These are phyloP conservation scores for Megastigmus dorsalis DNA, from an alignment of 2,888 invertebrate species.

Conservation along the genomic window DNA sequence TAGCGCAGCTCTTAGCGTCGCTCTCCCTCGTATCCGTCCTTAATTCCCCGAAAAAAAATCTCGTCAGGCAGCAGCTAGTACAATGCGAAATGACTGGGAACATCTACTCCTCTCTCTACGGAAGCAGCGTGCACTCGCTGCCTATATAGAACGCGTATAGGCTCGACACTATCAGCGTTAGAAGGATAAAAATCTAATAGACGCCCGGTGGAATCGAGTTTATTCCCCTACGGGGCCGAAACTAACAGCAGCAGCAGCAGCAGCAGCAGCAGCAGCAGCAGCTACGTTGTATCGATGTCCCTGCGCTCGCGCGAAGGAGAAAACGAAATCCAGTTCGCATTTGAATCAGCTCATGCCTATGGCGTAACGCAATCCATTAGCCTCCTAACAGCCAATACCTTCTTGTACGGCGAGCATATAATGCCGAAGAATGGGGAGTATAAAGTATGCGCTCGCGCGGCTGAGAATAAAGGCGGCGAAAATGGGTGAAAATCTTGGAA, in stretches of 20 bases:
- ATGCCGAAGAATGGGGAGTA: slow-evolving; percentile 40
- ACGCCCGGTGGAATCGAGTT: slow-evolving; percentile 69
- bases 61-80: slow-evolving; percentile 17
- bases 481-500: slow-evolving; percentile 40
- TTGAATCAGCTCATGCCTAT: slow-evolving; percentile 73
- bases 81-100: slow-evolving; percentile 47
- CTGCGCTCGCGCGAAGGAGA: slow-evolving; percentile 59
- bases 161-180: slow-evolving; percentile 29
- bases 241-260: slow-evolving; percentile 57
- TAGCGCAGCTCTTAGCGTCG: no score
- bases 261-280: slow-evolving; percentile 49
- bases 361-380: slow-evolving; percentile 74
- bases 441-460: not conserved
- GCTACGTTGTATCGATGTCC: slow-evolving; percentile 59
- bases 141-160: no score
- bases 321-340: slow-evolving; percentile 73
- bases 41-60: slow-evolving; percentile 35
- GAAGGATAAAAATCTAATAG: slow-evolving; percentile 72
- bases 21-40: not conserved
- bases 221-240: slow-evolving; percentile 62
- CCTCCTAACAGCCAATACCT: slow-evolving; percentile 72
- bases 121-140: slow-evolving; percentile 35
- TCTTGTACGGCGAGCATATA: slow-evolving; percentile 49
- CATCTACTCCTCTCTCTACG: no score
- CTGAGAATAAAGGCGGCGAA: not conserved